Percentiles rank a stretch among this genome's conserved stretches.
These are phyloP conservation scores for Semicossyphus pulcher DNA, from an alignment of 2,113 vertebrate genomes.

Conservation along the genomic window DNA sequence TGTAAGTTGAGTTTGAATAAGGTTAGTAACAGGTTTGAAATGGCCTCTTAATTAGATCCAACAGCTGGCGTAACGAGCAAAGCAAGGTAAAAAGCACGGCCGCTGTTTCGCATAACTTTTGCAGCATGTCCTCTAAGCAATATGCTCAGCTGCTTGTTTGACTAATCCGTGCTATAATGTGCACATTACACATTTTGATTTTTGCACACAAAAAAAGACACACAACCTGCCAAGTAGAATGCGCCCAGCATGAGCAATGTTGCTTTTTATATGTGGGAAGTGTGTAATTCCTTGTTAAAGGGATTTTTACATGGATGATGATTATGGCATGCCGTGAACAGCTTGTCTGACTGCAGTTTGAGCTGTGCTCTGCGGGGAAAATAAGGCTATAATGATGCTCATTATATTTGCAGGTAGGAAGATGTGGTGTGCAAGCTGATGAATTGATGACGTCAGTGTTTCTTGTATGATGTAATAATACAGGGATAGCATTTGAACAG, in stretches of 20 bases:
- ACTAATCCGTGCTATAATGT: neutral
- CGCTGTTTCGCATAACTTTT: neutral
- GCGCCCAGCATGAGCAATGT: neutral
- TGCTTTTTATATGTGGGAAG: constrained; percentile 5
- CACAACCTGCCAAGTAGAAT: constrained; percentile 9
- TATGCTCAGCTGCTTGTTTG: constrained; percentile 5
- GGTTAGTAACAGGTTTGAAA: constrained; percentile 33
- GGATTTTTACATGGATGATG: constrained; percentile 6
- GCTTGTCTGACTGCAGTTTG: constrained; percentile 16
- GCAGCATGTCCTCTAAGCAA: constrained; percentile 38
- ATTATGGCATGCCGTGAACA: constrained; percentile 14
- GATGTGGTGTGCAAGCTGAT: neutral
- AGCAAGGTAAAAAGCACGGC: constrained; percentile 5
- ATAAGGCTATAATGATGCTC: constrained; percentile 3
- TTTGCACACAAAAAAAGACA: neutral
- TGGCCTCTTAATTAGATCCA: constrained; percentile 50
- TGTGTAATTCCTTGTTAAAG: constrained; percentile 20
- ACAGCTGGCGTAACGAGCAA: constrained; percentile 39
- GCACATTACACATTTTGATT: neutral
- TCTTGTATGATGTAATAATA: neutral
- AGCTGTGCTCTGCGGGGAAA: neutral
- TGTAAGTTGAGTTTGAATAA: constrained; percentile 28
- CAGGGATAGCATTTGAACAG: neutral
- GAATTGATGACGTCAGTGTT: constrained; percentile 1
- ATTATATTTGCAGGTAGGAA: constrained; percentile 1